Base-by-base conservation (phyloP, 2,113 vertebrate genomes). In the Loxodonta africana region DNA sequence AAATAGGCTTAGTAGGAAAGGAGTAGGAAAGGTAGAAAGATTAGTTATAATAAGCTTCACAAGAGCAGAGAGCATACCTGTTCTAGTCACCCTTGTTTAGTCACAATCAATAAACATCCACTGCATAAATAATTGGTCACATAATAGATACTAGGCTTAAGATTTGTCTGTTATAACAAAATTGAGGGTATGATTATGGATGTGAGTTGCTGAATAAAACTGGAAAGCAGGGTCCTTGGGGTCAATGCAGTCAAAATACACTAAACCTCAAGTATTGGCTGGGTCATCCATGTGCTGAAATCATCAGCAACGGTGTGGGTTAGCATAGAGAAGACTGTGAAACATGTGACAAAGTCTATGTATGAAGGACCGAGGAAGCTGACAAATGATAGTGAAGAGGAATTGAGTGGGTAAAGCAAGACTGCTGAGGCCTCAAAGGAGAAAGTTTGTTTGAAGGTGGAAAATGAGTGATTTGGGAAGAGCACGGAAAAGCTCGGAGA, bases 401-500 rank as follows among this genome's bases (percentile, higher is more conserved):
- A 92, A 92, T 0, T 67, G 57, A 76, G 48, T 77, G 80, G 63
- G 21, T 21, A 62, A 6, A 74, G 30, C 28, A 88, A 95, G 69
- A 93, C 1, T 60, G 33, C 44, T 63, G 51, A 90, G 26, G 5
- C 14, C 30, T 82, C 76, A 73, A 69, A 88, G 74, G 30, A 84
- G 83, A 53, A 83, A 74, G 48, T 83, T 74, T 81, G 6, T 44
- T 57, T 86, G 37, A 91, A 96, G 74, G 33, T 71, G 18, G 65
- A 91, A 91, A 90, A 91, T 0, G 3, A 92, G 83, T n/a, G 73
- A 65, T 96, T 92, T 33, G 77, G 65, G 41, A 92, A 87, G 6
- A 87, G 71, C 46, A 78, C 33, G n/a, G 37, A 91, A 91, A 91
- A 90, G 76, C 77, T 33, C 37, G 51, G 33, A 93, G 87, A 91